Conservation (phyloP, 1,140 invertebrate species). For the Anoplophora glabripennis region DNA sequence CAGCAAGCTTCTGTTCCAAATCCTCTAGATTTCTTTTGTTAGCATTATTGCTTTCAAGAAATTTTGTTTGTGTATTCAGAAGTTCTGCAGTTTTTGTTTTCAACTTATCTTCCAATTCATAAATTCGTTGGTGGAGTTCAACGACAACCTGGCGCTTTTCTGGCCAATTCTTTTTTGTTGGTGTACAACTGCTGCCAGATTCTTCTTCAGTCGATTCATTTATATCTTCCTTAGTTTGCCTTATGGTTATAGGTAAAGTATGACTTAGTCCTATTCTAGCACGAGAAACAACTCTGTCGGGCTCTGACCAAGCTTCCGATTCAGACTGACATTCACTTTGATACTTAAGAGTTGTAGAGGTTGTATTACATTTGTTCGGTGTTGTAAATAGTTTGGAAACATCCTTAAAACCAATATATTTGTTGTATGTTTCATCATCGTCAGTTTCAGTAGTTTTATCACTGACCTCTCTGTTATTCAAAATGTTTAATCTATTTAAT, state of each 20-base stretch:
- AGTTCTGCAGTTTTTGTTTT: constrained; percentile 1
- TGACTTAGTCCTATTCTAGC: constrained; percentile 28
- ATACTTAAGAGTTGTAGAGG: constrained; percentile 33
- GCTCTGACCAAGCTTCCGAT: constrained; percentile 77
- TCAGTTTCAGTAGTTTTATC: constrained; percentile 15
- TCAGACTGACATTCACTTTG: constrained; percentile 56
- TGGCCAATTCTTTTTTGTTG: not conserved
- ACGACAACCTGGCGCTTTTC: constrained; percentile 1
- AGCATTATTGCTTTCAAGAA: not conserved
- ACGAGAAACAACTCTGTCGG: constrained; percentile 74
- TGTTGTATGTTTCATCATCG: not conserved
- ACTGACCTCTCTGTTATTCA: not conserved
- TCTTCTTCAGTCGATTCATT: constrained; percentile 11
- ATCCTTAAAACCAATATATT: constrained; percentile 1
- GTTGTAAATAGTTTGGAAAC: constrained; percentile 6
- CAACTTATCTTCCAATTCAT: constrained; percentile 1
- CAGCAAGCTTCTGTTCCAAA: not conserved
- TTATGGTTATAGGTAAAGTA: constrained; percentile 4
- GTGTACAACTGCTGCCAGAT: not conserved
- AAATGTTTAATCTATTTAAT: constrained; percentile 42
- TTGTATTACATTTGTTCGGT: constrained; percentile 21
- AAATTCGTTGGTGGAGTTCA: constrained; percentile 1
- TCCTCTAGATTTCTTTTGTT: not conserved
- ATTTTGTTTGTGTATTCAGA: not conserved
- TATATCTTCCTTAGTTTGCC: not conserved